A percentile compares a stretch with the other conserved stretches of the same genome.
Evolutionary conservation across 1,140 invertebrate genomes (phyloP).

Genomic region (Orius laevigatus): DNA sequence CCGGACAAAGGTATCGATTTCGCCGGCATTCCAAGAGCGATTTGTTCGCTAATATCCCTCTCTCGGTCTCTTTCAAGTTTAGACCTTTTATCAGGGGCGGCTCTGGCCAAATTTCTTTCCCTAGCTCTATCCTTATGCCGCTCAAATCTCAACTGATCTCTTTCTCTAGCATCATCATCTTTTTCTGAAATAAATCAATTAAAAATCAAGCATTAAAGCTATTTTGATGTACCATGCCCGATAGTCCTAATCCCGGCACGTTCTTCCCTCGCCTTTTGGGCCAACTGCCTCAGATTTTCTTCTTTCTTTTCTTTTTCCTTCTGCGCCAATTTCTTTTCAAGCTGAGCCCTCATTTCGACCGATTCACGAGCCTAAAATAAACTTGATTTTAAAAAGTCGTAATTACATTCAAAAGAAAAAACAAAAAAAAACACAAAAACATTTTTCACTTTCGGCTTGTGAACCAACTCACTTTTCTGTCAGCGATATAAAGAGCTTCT

Average conservation of each 20-base stretch:
- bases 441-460: neutral
- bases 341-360: slow-evolving; percentile 86
- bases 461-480: slow-evolving; percentile 53
- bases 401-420: neutral
- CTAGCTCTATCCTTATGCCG: slow-evolving; percentile 80
- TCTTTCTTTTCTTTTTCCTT: slow-evolving; percentile 99
- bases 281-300: slow-evolving; percentile 79
- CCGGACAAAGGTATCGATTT: slow-evolving; percentile 47
- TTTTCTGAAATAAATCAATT: slow-evolving; percentile 28
- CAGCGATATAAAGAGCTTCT: slow-evolving; percentile 94
- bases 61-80: slow-evolving; percentile 82
- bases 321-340: slow-evolving; percentile 91
- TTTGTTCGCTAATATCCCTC: slow-evolving; percentile 95
- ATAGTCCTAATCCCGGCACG: slow-evolving; percentile 61
- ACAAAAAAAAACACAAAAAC: neutral
- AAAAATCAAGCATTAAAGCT: no score
- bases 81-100: slow-evolving; percentile 85
- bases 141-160: slow-evolving; percentile 78
- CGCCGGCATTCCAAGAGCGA: slow-evolving; percentile 88
- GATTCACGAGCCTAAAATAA: slow-evolving; percentile 62
- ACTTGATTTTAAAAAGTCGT: neutral
- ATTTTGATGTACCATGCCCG: slow-evolving; percentile 16
- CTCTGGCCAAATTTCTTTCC: slow-evolving; percentile 81
- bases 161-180: slow-evolving; percentile 63
- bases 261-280: slow-evolving; percentile 90